Evolutionary conservation across 1,140 invertebrate species (phyloP), one percentile per base, ranked within the genome.

Genomic region (Gonioctena quinquepunctata): DNA sequence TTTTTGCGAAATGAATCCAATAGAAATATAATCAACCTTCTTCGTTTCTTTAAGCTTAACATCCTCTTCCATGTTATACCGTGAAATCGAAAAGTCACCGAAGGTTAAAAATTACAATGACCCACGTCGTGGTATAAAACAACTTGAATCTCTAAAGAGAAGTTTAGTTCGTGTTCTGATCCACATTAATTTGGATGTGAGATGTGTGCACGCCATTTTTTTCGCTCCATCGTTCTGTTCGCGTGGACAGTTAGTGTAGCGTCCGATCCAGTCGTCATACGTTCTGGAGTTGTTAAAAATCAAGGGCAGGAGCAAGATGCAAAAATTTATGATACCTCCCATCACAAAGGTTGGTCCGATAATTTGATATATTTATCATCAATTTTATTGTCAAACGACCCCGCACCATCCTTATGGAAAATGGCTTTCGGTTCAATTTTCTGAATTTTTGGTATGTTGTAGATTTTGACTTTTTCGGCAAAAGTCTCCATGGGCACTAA

Each of bases 231-330:
- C 2, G 18, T 18, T 28, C 16, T 71, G 11, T 52, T 73, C n/a
- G 27, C 18, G n/a, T 28, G 52, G 22, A 27, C 66, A 16, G 52
- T 63, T 19, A 54, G 19, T 22, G 67, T 61, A 3, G 4, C 23
- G 64, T 49, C 69, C 6, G 66, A 62, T 68, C 70, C 73, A 8
- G 56, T 77, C 60, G 52, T 77, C 23, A 77, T 77, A 18, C 72
- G 72, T 26, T 56, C 71, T 4, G 76, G 76, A 11, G 42, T 76
- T 16, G 62, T 54, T 56, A 76, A 70, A 63, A 70, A 69, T 60
- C 56, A 76, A 28, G 73, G 68, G 18, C 60, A 76, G 22, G 18
- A 54, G 4, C 69, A 77, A 23, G 68, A 74, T 28, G 71, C 70
- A 50, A 74, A 76, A 54, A 19, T 72, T 11, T 61, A 72, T 21